A percentile compares a stretch with the other conserved stretches of the same genome.
Conservation (phyloP, 2,113 vertebrate genomes). For the Empidonax alnorum region DNA sequence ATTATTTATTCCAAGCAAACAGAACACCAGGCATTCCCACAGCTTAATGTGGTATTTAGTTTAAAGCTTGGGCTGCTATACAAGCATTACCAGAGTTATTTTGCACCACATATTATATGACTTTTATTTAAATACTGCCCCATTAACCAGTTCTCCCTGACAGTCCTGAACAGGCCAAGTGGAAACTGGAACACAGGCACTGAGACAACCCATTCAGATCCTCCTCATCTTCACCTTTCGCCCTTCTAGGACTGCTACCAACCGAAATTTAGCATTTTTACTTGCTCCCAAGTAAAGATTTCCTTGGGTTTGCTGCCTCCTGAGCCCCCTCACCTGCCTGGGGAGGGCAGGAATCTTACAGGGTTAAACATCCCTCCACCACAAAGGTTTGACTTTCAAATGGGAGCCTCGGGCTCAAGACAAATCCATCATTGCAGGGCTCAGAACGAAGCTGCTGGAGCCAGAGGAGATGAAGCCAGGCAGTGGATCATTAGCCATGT, state of each 20-base stretch:
- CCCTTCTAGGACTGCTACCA: not conserved
- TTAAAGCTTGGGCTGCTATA: not conserved
- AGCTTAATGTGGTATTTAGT: not conserved
- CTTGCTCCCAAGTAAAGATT: not conserved
- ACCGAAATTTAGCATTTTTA: not conserved
- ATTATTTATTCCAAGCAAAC: not conserved
- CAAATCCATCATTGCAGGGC: slow-evolving; percentile 51
- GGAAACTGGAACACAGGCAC: not conserved
- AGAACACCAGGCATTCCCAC: not conserved
- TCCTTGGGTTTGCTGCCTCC: rapidly evolving
- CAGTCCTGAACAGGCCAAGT: not conserved
- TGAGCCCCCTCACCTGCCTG: not conserved
- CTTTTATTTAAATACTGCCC: not conserved
- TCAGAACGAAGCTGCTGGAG: slow-evolving; percentile 16
- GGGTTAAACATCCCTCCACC: not conserved
- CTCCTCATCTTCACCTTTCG: not conserved
- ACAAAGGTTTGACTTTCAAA: slow-evolving; percentile 59
- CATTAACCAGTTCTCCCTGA: not conserved
- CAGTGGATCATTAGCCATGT: slow-evolving; percentile 61
- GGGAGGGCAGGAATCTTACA: not conserved
- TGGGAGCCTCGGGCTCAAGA: not conserved
- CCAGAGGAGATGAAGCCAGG: slow-evolving; percentile 48
- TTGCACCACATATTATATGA: not conserved
- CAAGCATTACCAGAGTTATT: not conserved
- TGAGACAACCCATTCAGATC: not conserved